These are phyloP conservation scores for Kryphioiulus occultus DNA, from an alignment of 2,888 invertebrate genomes.

Conservation along the genomic window DNA sequence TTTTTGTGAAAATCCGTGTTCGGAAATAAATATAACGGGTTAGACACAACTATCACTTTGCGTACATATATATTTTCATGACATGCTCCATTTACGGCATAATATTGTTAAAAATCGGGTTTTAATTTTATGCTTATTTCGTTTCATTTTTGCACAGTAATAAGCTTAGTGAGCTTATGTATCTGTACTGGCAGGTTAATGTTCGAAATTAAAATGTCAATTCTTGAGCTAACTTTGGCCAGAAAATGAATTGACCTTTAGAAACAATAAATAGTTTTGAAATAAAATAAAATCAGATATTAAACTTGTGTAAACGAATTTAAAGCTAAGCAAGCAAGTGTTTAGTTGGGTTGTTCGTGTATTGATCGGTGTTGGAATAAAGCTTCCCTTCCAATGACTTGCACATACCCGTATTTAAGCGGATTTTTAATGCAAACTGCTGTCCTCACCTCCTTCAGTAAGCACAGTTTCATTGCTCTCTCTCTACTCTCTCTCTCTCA, in stretches of 20 bases:
- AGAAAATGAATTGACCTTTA: neutral
- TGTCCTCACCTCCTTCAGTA: neutral
- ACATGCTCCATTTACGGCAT: too few species aligned
- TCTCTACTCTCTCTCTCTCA: neutral
- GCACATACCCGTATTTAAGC: neutral
- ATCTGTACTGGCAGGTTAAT: too few species aligned
- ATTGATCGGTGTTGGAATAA: neutral
- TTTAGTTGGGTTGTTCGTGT: neutral
- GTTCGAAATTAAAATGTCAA: too few species aligned
- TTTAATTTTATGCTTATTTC: too few species aligned
- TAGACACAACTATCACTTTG: too few species aligned
- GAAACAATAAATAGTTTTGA: neutral
- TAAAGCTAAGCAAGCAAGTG: neutral
- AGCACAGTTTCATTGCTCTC: neutral
- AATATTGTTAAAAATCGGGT: too few species aligned
- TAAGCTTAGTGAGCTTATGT: too few species aligned
- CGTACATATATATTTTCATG: too few species aligned
- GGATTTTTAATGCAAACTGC: neutral
- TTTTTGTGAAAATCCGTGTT: too few species aligned
- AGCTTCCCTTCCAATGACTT: neutral
- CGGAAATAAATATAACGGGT: too few species aligned
- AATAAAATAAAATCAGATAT: neutral
- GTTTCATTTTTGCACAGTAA: too few species aligned
- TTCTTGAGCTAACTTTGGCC: too few species aligned
- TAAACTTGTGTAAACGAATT: neutral